Evolutionary conservation across 2,113 vertebrate genomes (phyloP).

Genomic region (Amazona vittata): DNA sequence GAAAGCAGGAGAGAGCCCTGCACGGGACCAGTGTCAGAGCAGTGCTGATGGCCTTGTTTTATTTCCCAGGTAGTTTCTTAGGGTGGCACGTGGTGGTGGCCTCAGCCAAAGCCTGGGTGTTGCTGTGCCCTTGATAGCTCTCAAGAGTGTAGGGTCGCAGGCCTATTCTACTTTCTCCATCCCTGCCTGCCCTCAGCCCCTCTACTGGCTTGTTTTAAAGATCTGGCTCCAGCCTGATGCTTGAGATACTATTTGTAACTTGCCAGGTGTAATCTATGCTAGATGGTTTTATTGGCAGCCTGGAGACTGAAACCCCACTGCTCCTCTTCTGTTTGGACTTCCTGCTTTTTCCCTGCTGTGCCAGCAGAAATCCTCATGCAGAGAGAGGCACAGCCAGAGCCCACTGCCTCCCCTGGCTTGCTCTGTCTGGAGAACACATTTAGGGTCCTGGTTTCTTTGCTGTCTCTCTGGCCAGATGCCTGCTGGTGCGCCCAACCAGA

Average conservation of each 20-base stretch:
- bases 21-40: fast-evolving
- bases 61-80: not conserved
- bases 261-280: slow-evolving; percentile 4
- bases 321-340: slow-evolving; percentile 30
- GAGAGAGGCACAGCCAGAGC: not conserved
- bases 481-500: not conserved
- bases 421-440: not conserved
- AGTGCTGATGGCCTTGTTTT: not conserved
- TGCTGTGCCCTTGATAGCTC: not conserved
- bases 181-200: not conserved
- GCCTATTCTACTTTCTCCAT: not conserved
- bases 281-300: slow-evolving; percentile 40
- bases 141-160: not conserved
- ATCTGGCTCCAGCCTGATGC: not conserved
- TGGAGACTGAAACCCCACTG: not conserved
- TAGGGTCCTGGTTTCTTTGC: not conserved
- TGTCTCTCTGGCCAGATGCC: not conserved
- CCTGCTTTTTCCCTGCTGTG: slow-evolving; percentile 2
- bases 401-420: not conserved
- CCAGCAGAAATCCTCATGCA: not conserved
- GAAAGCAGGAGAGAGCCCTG: not conserved
- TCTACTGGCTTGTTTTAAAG: not conserved
- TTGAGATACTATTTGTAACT: not conserved
- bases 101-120: not conserved
- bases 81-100: not conserved